Evolutionary conservation across 2,797 vertebrate genomes (phyloP).

Genomic region (Dendrocincla fuliginosa): DNA sequence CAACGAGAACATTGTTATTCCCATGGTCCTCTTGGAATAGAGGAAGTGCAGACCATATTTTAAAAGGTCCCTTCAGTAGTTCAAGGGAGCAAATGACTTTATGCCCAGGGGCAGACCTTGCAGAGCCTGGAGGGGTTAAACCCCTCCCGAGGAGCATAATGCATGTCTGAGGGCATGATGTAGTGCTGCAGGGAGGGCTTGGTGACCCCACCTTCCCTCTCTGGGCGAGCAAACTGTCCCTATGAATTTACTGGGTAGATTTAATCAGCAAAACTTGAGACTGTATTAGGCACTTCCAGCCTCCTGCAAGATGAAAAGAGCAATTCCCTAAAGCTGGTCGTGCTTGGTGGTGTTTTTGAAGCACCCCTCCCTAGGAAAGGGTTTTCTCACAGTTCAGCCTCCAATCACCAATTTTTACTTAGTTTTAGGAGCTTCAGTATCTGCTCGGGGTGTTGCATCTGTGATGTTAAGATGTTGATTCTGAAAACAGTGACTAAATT

Average conservation of each 20-base stretch:
- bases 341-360: not conserved
- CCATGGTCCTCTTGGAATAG: not conserved
- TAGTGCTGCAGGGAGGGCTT: not conserved
- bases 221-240: not conserved
- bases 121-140: not conserved
- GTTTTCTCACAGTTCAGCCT: not conserved
- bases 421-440: not conserved
- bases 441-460: not conserved
- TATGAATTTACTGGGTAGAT: not conserved
- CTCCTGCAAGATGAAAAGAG: not conserved
- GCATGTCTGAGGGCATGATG: not conserved
- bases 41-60: not conserved
- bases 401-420: not conserved
- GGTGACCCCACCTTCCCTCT: not conserved
- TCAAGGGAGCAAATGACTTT: not conserved
- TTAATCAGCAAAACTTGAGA: not conserved
- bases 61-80: not conserved
- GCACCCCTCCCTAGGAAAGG: not conserved
- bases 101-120: not conserved
- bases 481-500: not conserved
- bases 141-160: not conserved
- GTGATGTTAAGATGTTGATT: fast-evolving
- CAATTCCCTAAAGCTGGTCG: not conserved
- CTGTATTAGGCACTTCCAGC: not conserved
- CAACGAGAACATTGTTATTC: not conserved